These are phyloP conservation scores for Euphydryas editha DNA, from an alignment of 2,888 invertebrate genomes.

Conservation along the genomic window DNA sequence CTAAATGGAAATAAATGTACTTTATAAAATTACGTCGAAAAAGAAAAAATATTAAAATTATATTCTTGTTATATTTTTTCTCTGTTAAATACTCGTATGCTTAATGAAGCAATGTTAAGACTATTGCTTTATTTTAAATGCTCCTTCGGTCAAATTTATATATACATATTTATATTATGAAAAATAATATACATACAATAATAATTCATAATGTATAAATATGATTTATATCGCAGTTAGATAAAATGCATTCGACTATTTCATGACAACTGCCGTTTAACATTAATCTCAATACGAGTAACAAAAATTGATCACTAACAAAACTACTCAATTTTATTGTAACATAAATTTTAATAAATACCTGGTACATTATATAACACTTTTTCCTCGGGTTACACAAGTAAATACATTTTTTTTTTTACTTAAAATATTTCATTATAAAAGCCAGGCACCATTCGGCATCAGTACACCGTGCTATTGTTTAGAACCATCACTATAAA, in stretches of 20 bases:
- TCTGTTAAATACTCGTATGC: constrained; percentile 15
- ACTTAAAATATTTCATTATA: constrained; percentile 62
- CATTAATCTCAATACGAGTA: constrained; percentile 7
- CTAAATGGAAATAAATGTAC: too few species aligned
- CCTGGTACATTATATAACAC: constrained; percentile 10
- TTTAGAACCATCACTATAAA: constrained; percentile 18
- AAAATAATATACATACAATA: not conserved
- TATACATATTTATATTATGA: constrained; percentile 3
- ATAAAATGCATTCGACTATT: constrained; percentile 20
- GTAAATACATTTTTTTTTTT: not conserved
- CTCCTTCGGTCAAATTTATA: constrained; percentile 20
- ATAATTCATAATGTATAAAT: not conserved
- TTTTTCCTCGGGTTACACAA: not conserved
- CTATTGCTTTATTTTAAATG: constrained; percentile 14
- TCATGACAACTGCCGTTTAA: not conserved
- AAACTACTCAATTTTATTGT: not conserved
- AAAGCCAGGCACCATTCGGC: constrained; percentile 70
- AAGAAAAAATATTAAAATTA: not conserved
- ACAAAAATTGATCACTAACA: not conserved
- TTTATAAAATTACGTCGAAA: not conserved
- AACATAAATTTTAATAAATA: constrained; percentile 12
- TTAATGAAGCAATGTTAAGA: not conserved
- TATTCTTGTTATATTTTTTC: not conserved
- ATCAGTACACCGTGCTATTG: constrained; percentile 48
- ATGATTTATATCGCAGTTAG: constrained; percentile 3